Evolutionary conservation across 2,888 invertebrate species (phyloP).

Genomic region (Phrixothrix hirtus): DNA sequence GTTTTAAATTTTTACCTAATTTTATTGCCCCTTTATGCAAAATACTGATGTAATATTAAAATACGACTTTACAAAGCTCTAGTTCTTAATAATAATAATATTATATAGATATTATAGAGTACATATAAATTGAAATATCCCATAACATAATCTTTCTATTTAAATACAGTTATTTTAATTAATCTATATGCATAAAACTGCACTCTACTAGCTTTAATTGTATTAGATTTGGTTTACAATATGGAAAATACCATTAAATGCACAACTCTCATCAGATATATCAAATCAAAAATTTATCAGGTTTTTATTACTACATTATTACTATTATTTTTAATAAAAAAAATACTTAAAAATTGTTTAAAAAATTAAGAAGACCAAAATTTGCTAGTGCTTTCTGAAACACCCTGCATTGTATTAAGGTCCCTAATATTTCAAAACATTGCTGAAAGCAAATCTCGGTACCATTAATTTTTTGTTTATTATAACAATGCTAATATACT

Average conservation of each 20-base stretch:
- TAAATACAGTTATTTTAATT: conserved; percentile 32
- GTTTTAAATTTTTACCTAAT: conserved; percentile 13
- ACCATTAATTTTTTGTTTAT: neutral
- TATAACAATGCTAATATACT: no score
- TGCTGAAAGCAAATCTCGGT: neutral
- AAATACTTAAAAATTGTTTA: no score
- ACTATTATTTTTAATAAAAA: neutral
- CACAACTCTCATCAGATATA: conserved; percentile 13
- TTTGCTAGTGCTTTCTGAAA: no score
- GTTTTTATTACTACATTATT: conserved; percentile 2
- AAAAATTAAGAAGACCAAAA: no score
- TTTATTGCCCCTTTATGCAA: conserved; percentile 16
- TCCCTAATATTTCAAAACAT: conserved; percentile 18
- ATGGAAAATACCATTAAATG: conserved; percentile 9
- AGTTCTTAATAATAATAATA: conserved; percentile 24
- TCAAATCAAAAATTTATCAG: conserved; percentile 4
- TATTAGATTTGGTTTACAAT: conserved; percentile 12
- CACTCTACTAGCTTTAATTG: conserved; percentile 24
- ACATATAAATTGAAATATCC: conserved; percentile 34
- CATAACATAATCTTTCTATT: conserved; percentile 31
- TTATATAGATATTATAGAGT: conserved; percentile 25
- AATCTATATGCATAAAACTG: conserved; percentile 29
- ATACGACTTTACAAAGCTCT: conserved; percentile 26
- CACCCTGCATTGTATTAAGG: conserved; percentile 22
- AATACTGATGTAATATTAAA: conserved; percentile 11